A percentile compares a stretch with the other conserved stretches of the same genome.
Conservation (phyloP, 2,797 vertebrate species). For the Salmo trutta region DNA sequence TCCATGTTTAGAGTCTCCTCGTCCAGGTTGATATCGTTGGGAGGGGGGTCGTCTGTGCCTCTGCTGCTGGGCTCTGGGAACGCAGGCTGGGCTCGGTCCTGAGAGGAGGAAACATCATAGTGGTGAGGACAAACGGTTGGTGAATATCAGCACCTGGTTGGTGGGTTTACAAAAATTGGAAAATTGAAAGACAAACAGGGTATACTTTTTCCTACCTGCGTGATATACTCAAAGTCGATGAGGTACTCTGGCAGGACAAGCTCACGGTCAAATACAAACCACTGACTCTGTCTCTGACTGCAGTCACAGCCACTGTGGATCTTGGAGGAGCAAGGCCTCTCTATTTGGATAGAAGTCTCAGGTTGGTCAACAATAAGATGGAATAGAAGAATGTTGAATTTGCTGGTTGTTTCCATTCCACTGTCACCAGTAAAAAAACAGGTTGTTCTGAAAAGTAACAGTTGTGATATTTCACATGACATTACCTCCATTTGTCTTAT, state of each 20-base stretch:
- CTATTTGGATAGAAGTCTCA: constrained; percentile 45
- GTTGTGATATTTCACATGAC: neutral
- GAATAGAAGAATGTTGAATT: neutral
- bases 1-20: constrained; percentile 78
- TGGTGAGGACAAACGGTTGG: neutral
- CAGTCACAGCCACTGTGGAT: constrained; percentile 64
- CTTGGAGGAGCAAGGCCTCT: constrained; percentile 39
- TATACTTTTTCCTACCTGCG: constrained; percentile 61
- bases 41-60: constrained; percentile 11
- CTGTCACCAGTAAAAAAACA: neutral
- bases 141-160: neutral
- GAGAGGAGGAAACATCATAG: constrained; percentile 16
- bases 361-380: neutral
- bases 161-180: neutral
- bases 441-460: neutral
- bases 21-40: constrained; percentile 58
- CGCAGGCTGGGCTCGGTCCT: constrained; percentile 51
- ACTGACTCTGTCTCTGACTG: constrained; percentile 69
- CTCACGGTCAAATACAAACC: constrained; percentile 85
- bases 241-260: constrained; percentile 84
- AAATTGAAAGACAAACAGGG: neutral
- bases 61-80: neutral
- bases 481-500: constrained; percentile 48
- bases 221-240: constrained; percentile 81
- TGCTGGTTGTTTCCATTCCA: neutral